Percentiles rank a stretch among this genome's conserved stretches.
Evolutionary conservation across 2,113 vertebrate genomes (phyloP).

Genomic region (Dendrocopos noguchii): DNA sequence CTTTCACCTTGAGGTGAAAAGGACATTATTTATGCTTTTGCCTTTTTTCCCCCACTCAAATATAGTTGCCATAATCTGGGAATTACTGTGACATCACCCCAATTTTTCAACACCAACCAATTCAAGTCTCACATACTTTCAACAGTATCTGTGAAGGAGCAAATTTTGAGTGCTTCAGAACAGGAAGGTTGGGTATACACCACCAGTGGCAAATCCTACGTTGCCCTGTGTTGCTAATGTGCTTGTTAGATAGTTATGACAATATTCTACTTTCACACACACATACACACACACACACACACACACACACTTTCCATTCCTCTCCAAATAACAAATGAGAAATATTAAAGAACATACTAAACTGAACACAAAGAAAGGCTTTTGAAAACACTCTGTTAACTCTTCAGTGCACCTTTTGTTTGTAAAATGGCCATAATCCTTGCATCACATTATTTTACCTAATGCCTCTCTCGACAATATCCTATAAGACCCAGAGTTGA

Average conservation of each 20-base stretch:
- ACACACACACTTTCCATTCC: neutral
- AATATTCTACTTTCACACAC: neutral
- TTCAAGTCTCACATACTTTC: neutral
- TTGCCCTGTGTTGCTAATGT: neutral
- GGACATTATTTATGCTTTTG: neutral
- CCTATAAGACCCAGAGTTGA: neutral
- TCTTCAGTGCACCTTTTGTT: constrained; percentile 16
- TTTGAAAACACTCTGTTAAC: constrained; percentile 23
- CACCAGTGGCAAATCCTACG: neutral
- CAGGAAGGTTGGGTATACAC: neutral
- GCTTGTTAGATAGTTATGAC: neutral
- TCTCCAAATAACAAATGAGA: neutral
- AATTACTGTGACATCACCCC: neutral
- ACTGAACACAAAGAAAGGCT: neutral
- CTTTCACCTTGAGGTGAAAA: neutral
- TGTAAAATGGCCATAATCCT: neutral
- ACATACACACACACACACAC: neutral
- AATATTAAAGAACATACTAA: neutral
- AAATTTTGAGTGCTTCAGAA: neutral
- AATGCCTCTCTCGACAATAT: neutral
- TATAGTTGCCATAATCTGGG: neutral
- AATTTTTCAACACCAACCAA: neutral
- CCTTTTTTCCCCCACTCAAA: neutral
- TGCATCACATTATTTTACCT: neutral
- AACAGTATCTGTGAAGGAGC: neutral